Conservation (phyloP, 2,888 invertebrate genomes). For the Dicyrtomina minuta region DNA sequence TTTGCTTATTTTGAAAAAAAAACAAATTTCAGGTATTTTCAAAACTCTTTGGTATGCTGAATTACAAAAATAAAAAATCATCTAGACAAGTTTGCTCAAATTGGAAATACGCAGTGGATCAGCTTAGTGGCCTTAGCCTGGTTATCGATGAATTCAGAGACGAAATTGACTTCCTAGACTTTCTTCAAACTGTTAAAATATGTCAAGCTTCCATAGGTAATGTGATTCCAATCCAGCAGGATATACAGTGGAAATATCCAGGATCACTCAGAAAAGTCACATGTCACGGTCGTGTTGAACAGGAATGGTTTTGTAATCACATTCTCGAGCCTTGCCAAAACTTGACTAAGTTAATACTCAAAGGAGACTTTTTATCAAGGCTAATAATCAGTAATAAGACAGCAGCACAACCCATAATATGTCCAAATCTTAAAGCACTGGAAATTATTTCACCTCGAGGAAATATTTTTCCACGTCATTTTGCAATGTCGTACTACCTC, state of each 20-base stretch:
- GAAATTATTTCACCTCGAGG: conserved; percentile 23
- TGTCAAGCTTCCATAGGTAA: conserved; percentile 15
- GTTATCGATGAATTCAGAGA: conserved; percentile 5
- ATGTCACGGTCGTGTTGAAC: conserved; percentile 15
- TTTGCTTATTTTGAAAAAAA: neutral
- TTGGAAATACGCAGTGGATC: conserved; percentile 15
- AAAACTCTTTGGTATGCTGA: conserved; percentile 6
- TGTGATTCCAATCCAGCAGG: neutral
- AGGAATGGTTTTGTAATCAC: conserved; percentile 18
- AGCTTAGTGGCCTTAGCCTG: neutral
- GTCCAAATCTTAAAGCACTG: conserved; percentile 5
- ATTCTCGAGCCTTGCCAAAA: conserved; percentile 15
- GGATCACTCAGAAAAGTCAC: conserved; percentile 3
- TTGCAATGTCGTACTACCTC: conserved; percentile 24
- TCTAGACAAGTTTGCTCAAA: conserved; percentile 7
- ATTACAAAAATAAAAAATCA: neutral
- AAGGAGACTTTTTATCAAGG: conserved; percentile 17
- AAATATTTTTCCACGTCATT: conserved; percentile 16
- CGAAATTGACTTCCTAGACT: neutral
- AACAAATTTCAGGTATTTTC: conserved; percentile 9
- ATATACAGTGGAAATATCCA: conserved; percentile 7
- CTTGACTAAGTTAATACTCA: conserved; percentile 18
- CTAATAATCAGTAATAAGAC: neutral
- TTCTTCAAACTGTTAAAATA: conserved; percentile 7
- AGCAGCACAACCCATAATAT: neutral